Base-by-base conservation (phyloP, 2,797 vertebrate species). In the Myoxocephalus aenaeus region DNA sequence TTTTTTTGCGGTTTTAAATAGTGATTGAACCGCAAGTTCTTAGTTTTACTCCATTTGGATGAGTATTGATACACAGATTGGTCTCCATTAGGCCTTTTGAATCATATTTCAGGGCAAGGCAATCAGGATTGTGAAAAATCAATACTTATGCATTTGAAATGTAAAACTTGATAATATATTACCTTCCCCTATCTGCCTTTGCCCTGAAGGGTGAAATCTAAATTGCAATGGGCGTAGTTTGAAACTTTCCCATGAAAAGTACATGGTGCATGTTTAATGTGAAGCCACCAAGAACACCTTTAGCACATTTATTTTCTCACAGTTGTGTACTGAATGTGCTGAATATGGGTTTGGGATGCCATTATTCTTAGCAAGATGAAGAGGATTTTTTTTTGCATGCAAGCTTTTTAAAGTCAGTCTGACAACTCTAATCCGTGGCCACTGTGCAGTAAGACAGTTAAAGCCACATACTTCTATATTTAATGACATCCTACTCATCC, bases 91-190 rank as follows among this genome's bases (percentile, higher is more conserved):
- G 77, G 74, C 51, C 54, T 76, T 86, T 90, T 82, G 59, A 87
- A 87, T 91, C 83, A 89, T 89, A 92, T 90, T 86, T 86, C 85
- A 82, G 72, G 63, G 53, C 42, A 65, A 87, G 67, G 75, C 75
- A 86, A 75, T 92, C 85, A 86, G 71, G 56, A 67, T 68, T 78
- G 80, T 76, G 65, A 76, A 86, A 90, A 92, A 93, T 93, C 92
- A 84, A 93, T 93, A 62, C 83, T 89, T 85, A 91, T 92, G 88
- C 86, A 92, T 92, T 91, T 87, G 68, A 85, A 92, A 92, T 93
- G 85, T 81, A 89, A 91, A 87, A 89, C 80, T 65, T 87, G 64
- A 88, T 88, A 74, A 90, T 87, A 83, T 75, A 89, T 88, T 77
- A 90, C 81, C 75, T 53, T 89, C 44, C 44, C 80, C 79, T 25